Evolutionary conservation across 2,888 invertebrate species (phyloP).

Genomic region (Leptinotarsa rubiginosa): DNA sequence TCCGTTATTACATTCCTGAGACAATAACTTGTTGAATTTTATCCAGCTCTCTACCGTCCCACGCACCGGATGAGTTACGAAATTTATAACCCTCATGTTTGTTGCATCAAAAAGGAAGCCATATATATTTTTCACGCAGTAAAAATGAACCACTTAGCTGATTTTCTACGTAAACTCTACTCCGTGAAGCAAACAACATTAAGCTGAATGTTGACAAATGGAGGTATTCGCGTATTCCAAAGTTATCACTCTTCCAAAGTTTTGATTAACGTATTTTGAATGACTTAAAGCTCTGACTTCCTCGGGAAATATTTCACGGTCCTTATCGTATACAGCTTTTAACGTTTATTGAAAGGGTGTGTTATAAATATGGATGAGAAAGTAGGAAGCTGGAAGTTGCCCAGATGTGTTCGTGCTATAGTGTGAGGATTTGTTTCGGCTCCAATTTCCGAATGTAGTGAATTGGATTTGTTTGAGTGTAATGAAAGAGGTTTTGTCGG

Average conservation of each 20-base stretch:
- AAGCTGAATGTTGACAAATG: constrained; percentile 52
- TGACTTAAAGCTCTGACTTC: constrained; percentile 46
- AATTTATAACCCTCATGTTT: constrained; percentile 41
- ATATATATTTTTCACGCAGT: constrained; percentile 47
- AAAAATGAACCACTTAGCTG: constrained; percentile 61
- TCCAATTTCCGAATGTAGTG: neutral
- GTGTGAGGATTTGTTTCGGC: neutral
- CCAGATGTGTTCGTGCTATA: neutral
- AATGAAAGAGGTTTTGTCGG: too few species aligned
- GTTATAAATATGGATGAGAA: constrained; percentile 34
- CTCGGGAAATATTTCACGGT: constrained; percentile 41
- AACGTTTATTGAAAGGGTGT: constrained; percentile 31
- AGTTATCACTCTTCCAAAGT: constrained; percentile 49
- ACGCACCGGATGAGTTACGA: constrained; percentile 31
- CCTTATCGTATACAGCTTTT: constrained; percentile 25
- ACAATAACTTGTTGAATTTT: neutral
- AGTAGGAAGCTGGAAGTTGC: neutral
- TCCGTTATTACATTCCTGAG: neutral
- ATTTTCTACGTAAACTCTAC: constrained; percentile 48
- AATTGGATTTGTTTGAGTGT: too few species aligned
- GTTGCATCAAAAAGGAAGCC: constrained; percentile 36
- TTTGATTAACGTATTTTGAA: constrained; percentile 57
- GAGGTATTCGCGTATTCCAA: constrained; percentile 50
- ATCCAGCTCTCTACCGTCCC: neutral
- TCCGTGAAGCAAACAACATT: constrained; percentile 47